Conservation (phyloP, 2,113 vertebrate genomes). For the Girardinichthys multiradiatus region DNA sequence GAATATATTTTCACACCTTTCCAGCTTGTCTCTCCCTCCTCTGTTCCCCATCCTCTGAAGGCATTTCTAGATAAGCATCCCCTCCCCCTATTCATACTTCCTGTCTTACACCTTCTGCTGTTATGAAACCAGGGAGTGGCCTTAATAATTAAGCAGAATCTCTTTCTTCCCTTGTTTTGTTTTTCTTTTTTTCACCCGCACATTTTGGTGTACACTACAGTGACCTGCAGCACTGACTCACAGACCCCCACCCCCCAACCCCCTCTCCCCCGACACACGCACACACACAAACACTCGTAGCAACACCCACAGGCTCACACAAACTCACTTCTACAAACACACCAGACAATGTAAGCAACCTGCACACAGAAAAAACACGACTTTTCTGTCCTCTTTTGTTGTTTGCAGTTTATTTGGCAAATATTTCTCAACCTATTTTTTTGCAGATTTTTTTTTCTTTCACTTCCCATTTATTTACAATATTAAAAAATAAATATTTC, state of each 20-base stretch:
- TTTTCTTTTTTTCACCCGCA: slow-evolving; percentile 22
- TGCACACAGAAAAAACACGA: slow-evolving; percentile 5
- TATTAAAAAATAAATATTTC: slow-evolving; percentile 80
- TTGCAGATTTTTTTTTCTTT: slow-evolving; percentile 30
- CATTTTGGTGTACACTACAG: slow-evolving; percentile 31
- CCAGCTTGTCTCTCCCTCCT: neutral
- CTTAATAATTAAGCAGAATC: slow-evolving; percentile 63
- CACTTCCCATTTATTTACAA: slow-evolving; percentile 66
- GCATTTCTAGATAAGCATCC: no score
- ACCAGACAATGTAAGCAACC: slow-evolving; percentile 1
- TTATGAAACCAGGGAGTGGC: slow-evolving; percentile 51
- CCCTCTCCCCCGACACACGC: no score
- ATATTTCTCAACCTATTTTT: slow-evolving; percentile 50
- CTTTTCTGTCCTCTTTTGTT: slow-evolving; percentile 36
- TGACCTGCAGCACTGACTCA: slow-evolving; percentile 50
- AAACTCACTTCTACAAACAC: neutral
- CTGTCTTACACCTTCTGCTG: slow-evolving; percentile 15
- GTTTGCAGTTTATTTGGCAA: slow-evolving; percentile 73
- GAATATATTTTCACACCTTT: neutral
- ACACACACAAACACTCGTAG: slow-evolving; percentile 4
- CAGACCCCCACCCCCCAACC: slow-evolving; percentile 27
- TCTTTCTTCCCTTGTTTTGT: slow-evolving; percentile 1
- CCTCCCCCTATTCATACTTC: neutral
- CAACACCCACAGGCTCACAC: slow-evolving; percentile 37
- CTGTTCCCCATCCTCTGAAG: no score